Conservation (phyloP, 2,113 vertebrate species). For the Podocnemis expansa region DNA sequence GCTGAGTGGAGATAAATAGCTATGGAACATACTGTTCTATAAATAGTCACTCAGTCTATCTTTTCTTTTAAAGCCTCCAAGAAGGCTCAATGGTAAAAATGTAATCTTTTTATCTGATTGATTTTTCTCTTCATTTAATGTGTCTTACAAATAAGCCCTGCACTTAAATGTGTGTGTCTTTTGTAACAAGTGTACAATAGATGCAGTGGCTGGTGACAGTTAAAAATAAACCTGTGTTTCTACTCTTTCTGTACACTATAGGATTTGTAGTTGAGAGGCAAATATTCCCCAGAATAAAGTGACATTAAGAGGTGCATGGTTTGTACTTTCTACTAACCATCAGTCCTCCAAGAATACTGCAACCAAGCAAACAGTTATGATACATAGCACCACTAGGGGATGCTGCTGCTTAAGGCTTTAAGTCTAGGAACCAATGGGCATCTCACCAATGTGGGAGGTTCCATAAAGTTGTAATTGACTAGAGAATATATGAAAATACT, state of each 20-base stretch:
- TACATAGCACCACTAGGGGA: conserved; percentile 53
- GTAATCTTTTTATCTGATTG: neutral
- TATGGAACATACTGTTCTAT: neutral
- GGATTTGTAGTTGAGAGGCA: neutral
- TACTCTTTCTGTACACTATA: neutral
- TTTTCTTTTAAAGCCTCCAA: neutral
- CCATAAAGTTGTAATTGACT: neutral
- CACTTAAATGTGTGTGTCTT: neutral
- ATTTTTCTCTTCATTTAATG: neutral
- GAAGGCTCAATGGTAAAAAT: neutral
- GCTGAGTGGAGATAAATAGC: neutral
- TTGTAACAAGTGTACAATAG: neutral
- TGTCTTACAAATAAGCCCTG: neutral
- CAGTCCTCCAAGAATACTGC: neutral
- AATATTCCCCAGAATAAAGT: neutral
- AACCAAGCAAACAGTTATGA: conserved; percentile 17
- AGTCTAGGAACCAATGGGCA: neutral
- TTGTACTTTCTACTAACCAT: neutral
- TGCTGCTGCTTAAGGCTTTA: conserved; percentile 69
- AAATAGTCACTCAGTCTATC: neutral
- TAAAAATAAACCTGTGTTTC: neutral
- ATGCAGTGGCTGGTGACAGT: neutral
- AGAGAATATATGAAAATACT: neutral
- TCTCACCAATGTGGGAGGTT: neutral
- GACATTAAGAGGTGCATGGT: neutral